Base-by-base conservation (phyloP, 2,888 invertebrate genomes). In the Fragum whitleyi region DNA sequence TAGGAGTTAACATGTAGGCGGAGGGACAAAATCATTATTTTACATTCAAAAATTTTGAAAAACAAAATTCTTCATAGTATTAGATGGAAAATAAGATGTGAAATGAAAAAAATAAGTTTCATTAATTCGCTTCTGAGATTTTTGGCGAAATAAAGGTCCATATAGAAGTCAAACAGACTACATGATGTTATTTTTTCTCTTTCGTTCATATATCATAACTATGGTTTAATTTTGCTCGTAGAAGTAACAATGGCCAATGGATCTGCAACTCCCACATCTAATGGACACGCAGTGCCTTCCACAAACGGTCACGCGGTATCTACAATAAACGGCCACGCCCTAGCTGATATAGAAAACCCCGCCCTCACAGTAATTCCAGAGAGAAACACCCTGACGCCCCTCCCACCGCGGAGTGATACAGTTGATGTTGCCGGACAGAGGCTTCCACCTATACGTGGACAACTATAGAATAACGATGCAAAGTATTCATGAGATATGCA, bases 361-460 rank as follows among this genome's bases (percentile, higher is more conserved):
- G 77, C 71, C 16, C 70, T 77, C 0, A 77, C 71, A 5, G 36
- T 23, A 3, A 62, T 47, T 11, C 65, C 77, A 21, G 65, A 39
- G 42, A 71, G 67, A 47, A 47, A 77, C 16, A 65, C 65, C 0
- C 57, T 77, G n/a, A 55, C 62, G 11, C 77, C 77, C n/a, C 55
- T 77, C 9, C 77, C 77, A 7, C 39, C 71, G 53, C 62, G 71
- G 26, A 28, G 28, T 28, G 65, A 55, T 32, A 42, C 29, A 21
- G 55, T n/a, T 42, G 65, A 51, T 11, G 26, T 42, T 2, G 29
- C 76, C 9, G 65, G 53, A 6, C 62, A 26, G 14, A 32, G n/a
- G n/a, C 65, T 77, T n/a, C 77, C 77, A 6, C 71, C 77, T 21
- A 77, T 77, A 32, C 9, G 51, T 0, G 47, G 26, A 42, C 59